Evolutionary conservation across 2,888 invertebrate genomes (phyloP).

Genomic region (Agriopis aurantiaria): DNA sequence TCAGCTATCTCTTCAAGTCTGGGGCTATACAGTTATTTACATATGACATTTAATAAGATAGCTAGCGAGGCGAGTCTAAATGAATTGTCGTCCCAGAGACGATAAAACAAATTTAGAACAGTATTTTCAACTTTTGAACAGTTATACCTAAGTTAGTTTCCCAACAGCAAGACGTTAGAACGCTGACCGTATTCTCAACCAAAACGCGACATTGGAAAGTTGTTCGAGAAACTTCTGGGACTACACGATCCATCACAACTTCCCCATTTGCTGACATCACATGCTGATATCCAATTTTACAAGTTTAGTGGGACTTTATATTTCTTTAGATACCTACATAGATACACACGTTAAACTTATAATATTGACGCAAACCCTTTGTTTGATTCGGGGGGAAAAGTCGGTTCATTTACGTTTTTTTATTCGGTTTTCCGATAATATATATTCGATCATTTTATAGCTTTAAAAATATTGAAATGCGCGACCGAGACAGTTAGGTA

Average conservation of each 20-base stretch:
- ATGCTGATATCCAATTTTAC: slow-evolving; percentile 24
- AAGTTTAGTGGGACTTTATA: slow-evolving; percentile 12
- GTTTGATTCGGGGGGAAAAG: too few relatives aligned
- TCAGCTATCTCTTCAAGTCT: too few relatives aligned
- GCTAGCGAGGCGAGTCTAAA: neutral
- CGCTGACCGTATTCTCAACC: slow-evolving; percentile 6
- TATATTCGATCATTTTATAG: too few relatives aligned
- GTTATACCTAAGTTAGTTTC: slow-evolving; percentile 4
- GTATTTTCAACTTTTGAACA: slow-evolving; percentile 3
- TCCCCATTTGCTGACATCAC: slow-evolving; percentile 32
- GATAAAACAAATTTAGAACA: slow-evolving; percentile 1
- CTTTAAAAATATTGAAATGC: too few relatives aligned
- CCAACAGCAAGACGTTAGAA: slow-evolving; percentile 11
- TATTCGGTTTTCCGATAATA: too few relatives aligned
- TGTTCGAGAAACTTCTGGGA: slow-evolving; percentile 26
- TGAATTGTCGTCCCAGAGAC: neutral
- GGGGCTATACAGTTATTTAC: too few relatives aligned
- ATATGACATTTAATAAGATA: neutral
- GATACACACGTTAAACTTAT: too few relatives aligned
- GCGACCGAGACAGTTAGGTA: too few relatives aligned
- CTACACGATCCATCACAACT: slow-evolving; percentile 29
- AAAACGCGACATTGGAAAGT: slow-evolving; percentile 22
- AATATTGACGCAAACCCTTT: too few relatives aligned
- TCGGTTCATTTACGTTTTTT: too few relatives aligned
- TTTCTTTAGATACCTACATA: too few relatives aligned